These are phyloP conservation scores for Alca torda DNA, from an alignment of 2,797 vertebrate genomes.

Conservation along the genomic window DNA sequence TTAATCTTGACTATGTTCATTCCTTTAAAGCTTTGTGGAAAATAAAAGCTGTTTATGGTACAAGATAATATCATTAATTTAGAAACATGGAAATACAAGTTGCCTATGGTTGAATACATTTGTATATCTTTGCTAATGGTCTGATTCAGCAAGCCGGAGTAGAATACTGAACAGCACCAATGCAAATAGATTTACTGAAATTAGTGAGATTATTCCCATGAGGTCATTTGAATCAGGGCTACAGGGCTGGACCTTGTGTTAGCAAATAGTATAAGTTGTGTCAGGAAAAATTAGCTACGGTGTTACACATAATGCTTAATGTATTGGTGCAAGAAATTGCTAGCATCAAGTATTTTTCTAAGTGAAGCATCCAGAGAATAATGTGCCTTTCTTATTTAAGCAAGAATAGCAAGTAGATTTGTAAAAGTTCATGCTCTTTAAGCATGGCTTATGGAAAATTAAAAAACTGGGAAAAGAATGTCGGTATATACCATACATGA, in stretches of 20 bases:
- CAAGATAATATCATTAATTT: background rate
- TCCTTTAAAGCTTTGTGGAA: slow-evolving; percentile 1
- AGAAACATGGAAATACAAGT: background rate
- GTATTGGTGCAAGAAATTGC: background rate
- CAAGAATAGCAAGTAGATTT: background rate
- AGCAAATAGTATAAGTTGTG: background rate
- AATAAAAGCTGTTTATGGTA: background rate
- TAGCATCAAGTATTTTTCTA: background rate
- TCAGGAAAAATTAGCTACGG: background rate
- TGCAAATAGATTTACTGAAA: background rate
- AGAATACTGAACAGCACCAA: background rate
- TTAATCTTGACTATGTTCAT: background rate
- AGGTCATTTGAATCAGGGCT: background rate
- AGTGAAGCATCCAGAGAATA: background rate
- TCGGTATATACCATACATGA: background rate
- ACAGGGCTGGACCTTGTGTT: background rate
- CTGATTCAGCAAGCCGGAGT: background rate
- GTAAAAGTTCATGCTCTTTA: background rate
- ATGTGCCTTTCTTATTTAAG: background rate
- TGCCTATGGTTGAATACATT: background rate
- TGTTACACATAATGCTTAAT: background rate
- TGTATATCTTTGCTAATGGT: background rate
- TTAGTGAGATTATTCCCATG: background rate
- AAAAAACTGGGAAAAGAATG: background rate
- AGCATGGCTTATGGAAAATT: background rate